Evolutionary conservation across 1,140 invertebrate species (phyloP).

Genomic region (Sycophila sp.): DNA sequence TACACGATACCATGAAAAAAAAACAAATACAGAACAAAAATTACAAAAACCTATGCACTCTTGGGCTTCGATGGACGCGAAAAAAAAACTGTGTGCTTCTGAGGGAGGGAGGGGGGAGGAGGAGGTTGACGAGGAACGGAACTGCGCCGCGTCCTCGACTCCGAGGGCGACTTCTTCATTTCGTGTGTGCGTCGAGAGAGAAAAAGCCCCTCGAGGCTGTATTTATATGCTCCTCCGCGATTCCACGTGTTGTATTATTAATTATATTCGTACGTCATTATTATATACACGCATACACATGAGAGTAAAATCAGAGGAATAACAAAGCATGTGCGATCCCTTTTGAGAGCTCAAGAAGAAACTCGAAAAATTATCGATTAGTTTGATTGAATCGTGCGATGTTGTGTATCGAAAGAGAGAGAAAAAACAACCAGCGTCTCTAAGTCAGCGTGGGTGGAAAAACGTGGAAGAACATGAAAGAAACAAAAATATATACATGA

Average conservation of each 20-base stretch:
- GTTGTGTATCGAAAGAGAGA: no score
- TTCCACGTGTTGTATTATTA: conserved; percentile 30
- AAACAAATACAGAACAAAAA: no score
- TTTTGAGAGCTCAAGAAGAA: no score
- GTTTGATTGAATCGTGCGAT: conserved; percentile 32
- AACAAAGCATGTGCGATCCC: no score
- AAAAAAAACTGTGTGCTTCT: no score
- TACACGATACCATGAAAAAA: no score
- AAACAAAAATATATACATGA: conserved; percentile 11
- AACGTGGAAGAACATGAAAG: conserved; percentile 19
- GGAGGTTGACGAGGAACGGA: background rate
- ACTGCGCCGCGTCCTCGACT: background rate
- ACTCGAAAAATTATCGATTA: no score
- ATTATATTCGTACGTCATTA: conserved; percentile 27
- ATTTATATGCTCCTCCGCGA: conserved; percentile 26
- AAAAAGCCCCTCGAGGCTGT: conserved; percentile 22
- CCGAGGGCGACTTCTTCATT: background rate
- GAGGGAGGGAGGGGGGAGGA: background rate
- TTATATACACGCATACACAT: conserved; percentile 24
- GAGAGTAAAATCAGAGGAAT: no score
- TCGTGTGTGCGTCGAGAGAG: no score
- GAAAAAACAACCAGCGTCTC: conserved; percentile 9
- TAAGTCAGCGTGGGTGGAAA: conserved; percentile 22
- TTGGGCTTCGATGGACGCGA: background rate
- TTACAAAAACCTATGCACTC: no score